phyloP scores from a whole-genome alignment of 2,797 vertebrate species.

The Prionace glauca region DNA sequence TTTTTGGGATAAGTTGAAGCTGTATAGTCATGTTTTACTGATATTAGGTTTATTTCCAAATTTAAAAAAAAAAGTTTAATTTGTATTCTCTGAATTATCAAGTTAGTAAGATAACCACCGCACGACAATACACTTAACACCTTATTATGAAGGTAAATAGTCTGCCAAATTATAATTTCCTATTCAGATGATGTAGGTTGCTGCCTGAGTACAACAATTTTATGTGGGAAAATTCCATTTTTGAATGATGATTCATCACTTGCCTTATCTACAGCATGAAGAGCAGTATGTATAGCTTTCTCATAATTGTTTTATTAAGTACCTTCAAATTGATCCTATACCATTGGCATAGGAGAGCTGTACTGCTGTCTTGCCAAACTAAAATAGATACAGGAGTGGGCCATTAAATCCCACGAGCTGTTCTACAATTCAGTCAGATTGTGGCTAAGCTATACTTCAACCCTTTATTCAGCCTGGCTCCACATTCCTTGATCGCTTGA shows the following conservation, averaged over 20 bases:
- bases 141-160: background rate
- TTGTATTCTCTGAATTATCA: background rate
- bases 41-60: background rate
- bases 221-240: background rate
- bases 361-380: background rate
- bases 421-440: too few species aligned
- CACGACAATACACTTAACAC: background rate
- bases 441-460: too few species aligned
- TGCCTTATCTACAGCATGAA: background rate
- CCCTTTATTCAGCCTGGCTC: too few species aligned
- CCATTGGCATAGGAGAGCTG: too few species aligned
- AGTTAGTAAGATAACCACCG: background rate
- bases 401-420: background rate
- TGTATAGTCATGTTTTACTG: background rate
- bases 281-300: too few species aligned
- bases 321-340: too few species aligned
- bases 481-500: too few species aligned
- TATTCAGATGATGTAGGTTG: background rate
- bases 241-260: background rate
- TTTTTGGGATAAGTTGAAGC: background rate
- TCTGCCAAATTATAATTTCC: background rate
- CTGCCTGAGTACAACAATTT: background rate
- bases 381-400: background rate
- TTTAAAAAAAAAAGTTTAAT: background rate
- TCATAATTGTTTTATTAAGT: too few species aligned